A percentile compares a stretch with the other conserved stretches of the same genome.
phyloP scores from a whole-genome alignment of 2,888 invertebrate species.

The Drepanosiphum platanoidis region DNA sequence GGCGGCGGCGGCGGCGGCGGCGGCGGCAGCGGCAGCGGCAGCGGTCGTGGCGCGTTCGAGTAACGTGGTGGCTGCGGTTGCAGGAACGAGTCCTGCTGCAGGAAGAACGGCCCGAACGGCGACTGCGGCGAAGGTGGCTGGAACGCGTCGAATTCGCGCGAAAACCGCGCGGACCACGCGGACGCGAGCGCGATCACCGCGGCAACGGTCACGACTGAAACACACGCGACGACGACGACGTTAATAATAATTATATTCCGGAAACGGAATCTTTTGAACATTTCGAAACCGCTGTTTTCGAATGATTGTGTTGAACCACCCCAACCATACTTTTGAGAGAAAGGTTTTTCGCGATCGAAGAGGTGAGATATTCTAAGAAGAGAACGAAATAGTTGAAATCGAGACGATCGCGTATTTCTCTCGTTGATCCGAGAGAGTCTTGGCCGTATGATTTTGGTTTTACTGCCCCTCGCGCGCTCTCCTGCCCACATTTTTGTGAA shows the following conservation, averaged over 20 bases:
- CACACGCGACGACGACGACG: not conserved
- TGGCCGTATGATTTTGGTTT: no score
- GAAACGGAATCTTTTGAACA: no score
- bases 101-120: not conserved
- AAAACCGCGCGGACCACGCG: constrained; percentile 35
- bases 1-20: not conserved
- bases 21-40: not conserved
- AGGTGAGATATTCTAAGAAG: no score
- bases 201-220: constrained; percentile 5
- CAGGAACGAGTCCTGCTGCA: not conserved
- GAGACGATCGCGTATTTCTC: no score
- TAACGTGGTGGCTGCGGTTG: not conserved
- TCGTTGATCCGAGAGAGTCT: no score
- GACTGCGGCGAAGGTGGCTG: not conserved
- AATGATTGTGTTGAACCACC: no score
- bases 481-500: no score
- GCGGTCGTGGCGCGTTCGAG: not conserved
- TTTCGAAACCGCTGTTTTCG: no score
- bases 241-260: not conserved
- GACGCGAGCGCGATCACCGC: not conserved
- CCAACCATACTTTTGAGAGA: no score
- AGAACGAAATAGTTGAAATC: no score
- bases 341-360: no score
- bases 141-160: constrained; percentile 3
- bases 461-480: no score